Evolutionary conservation across 1,140 invertebrate species (phyloP), one percentile per base, ranked within the genome.

Genomic region (Protaetia brevitarsis): DNA sequence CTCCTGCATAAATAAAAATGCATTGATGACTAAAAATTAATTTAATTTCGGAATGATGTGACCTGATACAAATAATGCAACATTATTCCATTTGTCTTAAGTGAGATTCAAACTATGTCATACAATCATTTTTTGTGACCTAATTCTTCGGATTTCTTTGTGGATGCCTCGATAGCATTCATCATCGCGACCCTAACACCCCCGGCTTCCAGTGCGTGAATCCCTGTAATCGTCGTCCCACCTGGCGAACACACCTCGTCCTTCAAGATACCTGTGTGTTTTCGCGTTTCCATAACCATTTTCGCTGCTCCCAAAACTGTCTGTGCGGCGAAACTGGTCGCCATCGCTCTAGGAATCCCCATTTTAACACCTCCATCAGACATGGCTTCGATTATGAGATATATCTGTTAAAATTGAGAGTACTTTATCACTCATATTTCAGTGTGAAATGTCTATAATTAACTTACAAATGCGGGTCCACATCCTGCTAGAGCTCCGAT

Each of bases 221-320:
- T 84, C 19, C 92, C 97, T 67, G 88, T 84, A 65, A 99, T 98
- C 4, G 96, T 96, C 5, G 92, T 90, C 2, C 97, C 97, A 16
- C 90, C 95, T 10, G 96, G 91, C 1, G 95, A 97, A 76, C 94
- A 97, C 2, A 99, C 95, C 75, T 95, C 92, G 79, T 97, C 95
- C 76, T 95, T 95, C 34, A 97, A 79, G 13, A 87, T 81, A 1
- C 87, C 93, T 8, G 93, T 92, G 84, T 96, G 94, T 79, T 88
- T 89, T 4, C 87, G 89, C 29, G 87, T 87, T 69, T 93, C 82
- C 11, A 95, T 73, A 19, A 97, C 92, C 88, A 97, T 96, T 82
- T 93, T 89, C 19, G 93, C 93, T 65, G 95, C 91, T 26, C 96
- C 96, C 61, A 94, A 76, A 16, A 91, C 77, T 29, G 88, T 92